Base-by-base conservation (phyloP, 2,888 invertebrate genomes). In the Panopea generosa region DNA sequence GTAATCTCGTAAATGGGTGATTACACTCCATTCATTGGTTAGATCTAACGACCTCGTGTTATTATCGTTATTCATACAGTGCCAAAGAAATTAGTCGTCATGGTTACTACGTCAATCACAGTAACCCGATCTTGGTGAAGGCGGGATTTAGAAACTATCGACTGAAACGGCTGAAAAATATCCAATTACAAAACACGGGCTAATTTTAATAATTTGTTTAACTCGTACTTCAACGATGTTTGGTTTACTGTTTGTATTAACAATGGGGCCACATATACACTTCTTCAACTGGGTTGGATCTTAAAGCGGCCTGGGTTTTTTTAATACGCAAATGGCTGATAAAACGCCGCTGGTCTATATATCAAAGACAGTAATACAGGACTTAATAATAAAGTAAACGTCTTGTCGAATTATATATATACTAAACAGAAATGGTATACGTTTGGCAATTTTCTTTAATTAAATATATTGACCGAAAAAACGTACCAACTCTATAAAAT, bases 21-120 rank as follows among this genome's bases (percentile, higher is more conserved):
- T 67, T 84, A 77, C 77, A 60, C 60, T 49, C 53, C 77, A 80
- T 82, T 84, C 80, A 88, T 88, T 88, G 88, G 88, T 69, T 84
- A 76, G 55, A 65, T 78, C 68, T 56, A 60, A 75, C 88, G 88
- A 88, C 88, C 88, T 78, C 83, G 69, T 71, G 77, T 78, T 77
- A 82, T 85, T 87, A 86, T 85, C 86, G 84, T 84, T 86, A 85
- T 87, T 87, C 88, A 84, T 84, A 75, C 85, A 80, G 83, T 83
- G 87, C 84, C 84, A 83, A 84, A 84, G 85, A 85, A 87, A 87
- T 88, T 86, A 86, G 86, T 89, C 85, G 70, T 87, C 80, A 88
- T 88, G 80, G 87, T 77, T 86, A 90, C 90, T 33, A 77, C 78
- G 90, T 88, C 90, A 89, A 87, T 90, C 90, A 89, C 68, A 74